These are phyloP conservation scores for Pachymerium ferrugineum DNA, from an alignment of 2,888 invertebrate genomes.

Conservation along the genomic window DNA sequence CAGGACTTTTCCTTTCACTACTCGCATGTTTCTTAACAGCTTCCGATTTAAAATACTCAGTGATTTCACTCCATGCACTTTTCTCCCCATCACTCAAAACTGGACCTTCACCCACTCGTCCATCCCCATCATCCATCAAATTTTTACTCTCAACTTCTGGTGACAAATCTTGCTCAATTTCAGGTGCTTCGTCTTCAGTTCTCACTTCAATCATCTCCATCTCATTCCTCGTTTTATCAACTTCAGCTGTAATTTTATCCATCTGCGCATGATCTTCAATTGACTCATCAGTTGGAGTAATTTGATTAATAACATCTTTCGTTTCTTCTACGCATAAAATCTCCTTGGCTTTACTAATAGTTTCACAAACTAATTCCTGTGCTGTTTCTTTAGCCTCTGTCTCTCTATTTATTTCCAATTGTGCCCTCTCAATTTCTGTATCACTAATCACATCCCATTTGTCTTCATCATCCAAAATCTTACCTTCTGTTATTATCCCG, in stretches of 20 bases:
- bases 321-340: not conserved
- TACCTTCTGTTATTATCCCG: not conserved
- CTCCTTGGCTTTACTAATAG: conserved; percentile 18
- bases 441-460: not conserved
- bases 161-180: conserved; percentile 44
- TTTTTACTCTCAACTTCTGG: conserved; percentile 39
- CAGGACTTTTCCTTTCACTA: not conserved
- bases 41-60: conserved; percentile 29
- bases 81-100: conserved; percentile 1
- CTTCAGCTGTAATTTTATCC: conserved; percentile 38
- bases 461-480: not conserved
- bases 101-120: not conserved
- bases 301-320: not conserved
- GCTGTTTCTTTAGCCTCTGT: not conserved
- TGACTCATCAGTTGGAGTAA: conserved; percentile 40
- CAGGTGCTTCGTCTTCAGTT: conserved; percentile 47
- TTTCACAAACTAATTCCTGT: conserved; percentile 3
- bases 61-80: conserved; percentile 30
- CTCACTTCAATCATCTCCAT: conserved; percentile 44
- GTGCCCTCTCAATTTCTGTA: not conserved
- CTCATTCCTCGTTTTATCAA: conserved; percentile 37
- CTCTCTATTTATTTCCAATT: not conserved
- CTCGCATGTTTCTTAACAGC: conserved; percentile 28
- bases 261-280: conserved; percentile 40
- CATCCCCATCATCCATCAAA: conserved; percentile 15